Evolutionary conservation across 2,888 invertebrate genomes (phyloP), one percentile per base, ranked within the genome.

Genomic region (Mechanitis mazaeus): DNA sequence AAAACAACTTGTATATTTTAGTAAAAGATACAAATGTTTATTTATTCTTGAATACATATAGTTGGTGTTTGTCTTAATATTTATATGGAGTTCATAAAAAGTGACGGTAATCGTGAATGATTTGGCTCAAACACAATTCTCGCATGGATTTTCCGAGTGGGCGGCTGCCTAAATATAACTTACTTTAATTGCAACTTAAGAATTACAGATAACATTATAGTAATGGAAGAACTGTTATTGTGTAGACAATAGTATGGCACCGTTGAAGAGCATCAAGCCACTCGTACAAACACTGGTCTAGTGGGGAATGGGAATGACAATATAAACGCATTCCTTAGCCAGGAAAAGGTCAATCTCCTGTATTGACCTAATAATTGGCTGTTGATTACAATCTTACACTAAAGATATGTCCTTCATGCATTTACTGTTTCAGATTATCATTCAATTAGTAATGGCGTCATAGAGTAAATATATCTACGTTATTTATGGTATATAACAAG

Each of bases 311-410:
- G 78, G 81, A 82, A 81, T 20, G 75, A 78, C 73, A 77, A 74
- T 76, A 75, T 79, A 81, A 81, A 79, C 78, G 75, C 75, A 79
- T 79, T 81, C 78, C 74, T 77, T 69, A 65, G 67, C 63, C 70
- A 72, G 71, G 72, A 79, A 20, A 80, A 81, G 80, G 82, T 81
- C 83, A 83, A 71, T 75, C 74, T 73, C 76, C 76, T 69, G 72
- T 60, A 65, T 68, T 75, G 75, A 80, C 75, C 75, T 69, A 71
- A 70, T 68, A 66, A 66, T 66, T 58, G 35, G 58, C 20, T 64
- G 45, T 61, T 31, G 31, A 31, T 31, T 50, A 50, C 2, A 50
- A 50, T 9, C 31, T 7, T 2, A 28, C 28, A 11, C 1, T 50
- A 31, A 11, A 11, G 31, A 11, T 31, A 50, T 28, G 20, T 47